Base-by-base conservation (phyloP, 1,140 invertebrate species). In the Chironomus striatipennis region DNA sequence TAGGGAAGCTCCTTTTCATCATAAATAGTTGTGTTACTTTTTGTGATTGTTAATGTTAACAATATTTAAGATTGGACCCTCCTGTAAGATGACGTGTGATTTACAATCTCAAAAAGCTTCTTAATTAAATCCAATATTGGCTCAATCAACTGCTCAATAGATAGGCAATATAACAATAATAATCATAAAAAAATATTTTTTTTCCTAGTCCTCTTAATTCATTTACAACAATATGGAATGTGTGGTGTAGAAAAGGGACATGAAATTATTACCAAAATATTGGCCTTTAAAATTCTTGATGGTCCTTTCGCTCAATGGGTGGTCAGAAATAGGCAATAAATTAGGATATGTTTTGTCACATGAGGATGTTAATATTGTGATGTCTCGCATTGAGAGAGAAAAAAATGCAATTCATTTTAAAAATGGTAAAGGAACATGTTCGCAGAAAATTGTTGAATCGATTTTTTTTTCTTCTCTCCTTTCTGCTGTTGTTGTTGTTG, bases 311-410 rank as follows among this genome's bases (percentile, higher is more conserved):
- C 47, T 1, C 47, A 57, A 57, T 57, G 47, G 47, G 47, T 57
- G 47, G 47, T 10, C 4, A 57, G 12, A 57, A n/a, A 57, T 57
- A n/a, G 12, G 47, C 47, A 57, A 57, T 57, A 57, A 57, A 57
- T 57, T 57, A 57, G 47, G 47, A 57, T 57, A 57, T 57, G 47
- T 57, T 57, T 57, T 57, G 47, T 57, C 47, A 57, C 47, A 57
- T 57, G 47, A 57, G 47, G 12, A 57, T 57, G 47, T 57, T 57
- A 57, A 57, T 57, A 57, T 57, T 57, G 47, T 57, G 47, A 57
- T 57, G 12, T 57, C 12, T n/a, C 10, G n/a, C 1, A 57, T 12
- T n/a, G 12, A 57, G 43, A 47, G 43, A 47, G 12, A 10, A 15
- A 57, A 57, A 57, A 57, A 57, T 57, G 12, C 47, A n/a, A 57